Base-by-base conservation (phyloP, 2,888 invertebrate species). In the Beris chalybata region DNA sequence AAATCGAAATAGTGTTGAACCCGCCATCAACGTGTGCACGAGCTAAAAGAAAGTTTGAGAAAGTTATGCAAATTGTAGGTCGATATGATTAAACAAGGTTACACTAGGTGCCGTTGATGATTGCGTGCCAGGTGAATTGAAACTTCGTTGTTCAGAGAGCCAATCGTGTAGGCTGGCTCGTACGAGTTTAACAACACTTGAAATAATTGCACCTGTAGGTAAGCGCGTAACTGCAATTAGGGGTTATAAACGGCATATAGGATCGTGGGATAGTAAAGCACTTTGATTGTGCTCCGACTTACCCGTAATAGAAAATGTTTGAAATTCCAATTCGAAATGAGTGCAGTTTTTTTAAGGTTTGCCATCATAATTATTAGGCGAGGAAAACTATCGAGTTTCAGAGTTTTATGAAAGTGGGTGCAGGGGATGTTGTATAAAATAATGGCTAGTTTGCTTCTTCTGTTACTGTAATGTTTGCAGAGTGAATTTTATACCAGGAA, bases 101-200 rank as follows among this genome's bases (percentile, higher is more conserved):
- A 38, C 59, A 50, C 38, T 48, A 48, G 59, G 44, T 32, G 29
- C 50, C 50, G 38, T 50, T 61, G 61, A 61, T 61, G 61, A 30
- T 61, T 61, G 61, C 61, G 61, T 61, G 61, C 38, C 38, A 12
- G 38, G 61, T 38, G 38, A 61, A 50, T 50, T 61, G 32, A 38
- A n/a, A 29, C 31, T 32, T 54, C 54, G 9, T 12, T 54, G 29
- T 22, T 1, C 22, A 22, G 22, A 30, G 54, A 29, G 29, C 54
- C 54, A 2, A 5, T 31, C 43, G 55, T 56, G 55, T 56, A 54
- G 15, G 55, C 13, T 7, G 38, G 13, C 50, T 61, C 30, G 15
- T 47, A 48, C 32, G 52, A 61, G 61, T 52, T 61, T 61, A 61
- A 61, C 61, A 61, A 50, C 61, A 47, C 61, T 61, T 61, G 61